phyloP scores from a whole-genome alignment of 2,888 invertebrate species.

The Eupithecia vulgata region DNA sequence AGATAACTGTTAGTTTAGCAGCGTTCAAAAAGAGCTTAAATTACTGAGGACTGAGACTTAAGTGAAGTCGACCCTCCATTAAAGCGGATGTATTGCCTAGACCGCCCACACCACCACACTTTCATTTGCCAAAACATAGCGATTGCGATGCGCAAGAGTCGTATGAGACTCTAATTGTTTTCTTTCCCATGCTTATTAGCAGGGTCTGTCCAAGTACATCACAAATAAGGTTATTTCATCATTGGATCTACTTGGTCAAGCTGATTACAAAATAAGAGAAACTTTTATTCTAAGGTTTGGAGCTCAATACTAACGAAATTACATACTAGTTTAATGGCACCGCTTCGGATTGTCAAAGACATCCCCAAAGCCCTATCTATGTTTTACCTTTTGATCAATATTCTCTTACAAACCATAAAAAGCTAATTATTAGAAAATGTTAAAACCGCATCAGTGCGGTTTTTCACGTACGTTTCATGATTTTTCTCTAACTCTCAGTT shows the following conservation, averaged over 20 bases:
- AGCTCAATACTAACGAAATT: background rate
- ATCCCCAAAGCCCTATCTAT: background rate
- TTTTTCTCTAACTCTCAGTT: too few species aligned
- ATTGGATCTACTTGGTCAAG: constrained; percentile 6
- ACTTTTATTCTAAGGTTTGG: background rate
- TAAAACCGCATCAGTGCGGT: too few species aligned
- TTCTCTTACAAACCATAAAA: background rate
- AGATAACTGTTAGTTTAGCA: background rate
- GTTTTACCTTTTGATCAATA: background rate
- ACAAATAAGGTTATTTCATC: constrained; percentile 6
- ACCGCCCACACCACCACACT: constrained; percentile 15
- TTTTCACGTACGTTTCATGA: too few species aligned
- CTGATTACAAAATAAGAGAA: constrained; percentile 1
- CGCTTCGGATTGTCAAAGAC: background rate
- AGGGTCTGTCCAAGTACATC: constrained; percentile 8
- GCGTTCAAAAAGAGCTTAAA: background rate
- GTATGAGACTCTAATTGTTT: constrained; percentile 14
- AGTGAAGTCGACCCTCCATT: background rate
- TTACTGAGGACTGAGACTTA: background rate
- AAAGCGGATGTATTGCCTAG: constrained; percentile 10
- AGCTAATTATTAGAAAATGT: background rate
- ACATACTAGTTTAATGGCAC: background rate
- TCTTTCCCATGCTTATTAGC: constrained; percentile 19
- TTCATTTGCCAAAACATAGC: constrained; percentile 33
- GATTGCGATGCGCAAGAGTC: constrained; percentile 16